Base-by-base conservation (phyloP, 2,888 invertebrate species). In the Lepidocyrtoides sp. region DNA sequence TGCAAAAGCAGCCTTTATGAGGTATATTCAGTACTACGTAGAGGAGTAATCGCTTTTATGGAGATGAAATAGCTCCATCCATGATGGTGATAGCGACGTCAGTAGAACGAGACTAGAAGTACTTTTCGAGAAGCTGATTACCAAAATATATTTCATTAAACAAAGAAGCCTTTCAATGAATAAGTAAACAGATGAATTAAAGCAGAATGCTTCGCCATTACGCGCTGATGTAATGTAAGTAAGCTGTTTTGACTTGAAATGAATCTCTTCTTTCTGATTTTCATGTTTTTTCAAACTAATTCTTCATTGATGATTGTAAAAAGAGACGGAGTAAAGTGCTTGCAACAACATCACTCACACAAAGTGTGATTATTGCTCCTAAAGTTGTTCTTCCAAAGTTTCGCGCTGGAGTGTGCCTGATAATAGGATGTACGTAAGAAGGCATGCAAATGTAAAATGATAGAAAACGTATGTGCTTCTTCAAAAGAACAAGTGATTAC, bases 361-460 rank as follows among this genome's bases (percentile, higher is more conserved):
- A 32, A 82, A 82, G 82, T 66, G 60, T 44, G 48, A 63, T 63
- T 44, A 26, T 82, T 82, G 82, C 66, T 82, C 51, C 12, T 7
- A 7, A 29, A 60, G 44, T 17, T 20, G 63, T n/a, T 82, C 82
- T 82, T 82, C 82, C 82, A 82, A 23, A 2, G 36, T 36, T 4
- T 36, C 8, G 10, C 26, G 54, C 8, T 10, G 75, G 10, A 60
- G 57, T 36, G 66, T 69, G 66, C 66, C 66, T 36, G 66, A 17
- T 69, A 36, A 23, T 32, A 29, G 77, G 7, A 4, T 48, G 3
- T 48, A 48, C 10, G 12, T 54, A 54, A 54, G 2, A 44, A 44
- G 17, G 23, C 0, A 63, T 63, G 12, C 20, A 5, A 20, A 69
- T 41, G 41, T n/a, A 7, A 20, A 17, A 36, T 8, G 17, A 8